Percentiles rank a stretch among this genome's conserved stretches.
phyloP scores from a whole-genome alignment of 2,888 invertebrate species.

The Bembecia ichneumoniformis region DNA sequence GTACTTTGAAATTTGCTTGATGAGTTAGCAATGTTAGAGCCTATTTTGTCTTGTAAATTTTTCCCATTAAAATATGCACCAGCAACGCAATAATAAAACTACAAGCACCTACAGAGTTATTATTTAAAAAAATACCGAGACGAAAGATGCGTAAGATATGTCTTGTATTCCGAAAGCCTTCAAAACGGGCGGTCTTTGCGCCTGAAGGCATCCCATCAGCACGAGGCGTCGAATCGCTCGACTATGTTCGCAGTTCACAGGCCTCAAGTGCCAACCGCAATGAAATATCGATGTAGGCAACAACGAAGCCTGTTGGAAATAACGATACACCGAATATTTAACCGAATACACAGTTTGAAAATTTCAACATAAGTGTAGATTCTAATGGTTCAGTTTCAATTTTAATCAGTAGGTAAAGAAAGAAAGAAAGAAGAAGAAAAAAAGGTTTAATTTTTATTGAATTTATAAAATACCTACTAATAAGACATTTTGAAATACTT shows the following conservation, averaged over 20 bases:
- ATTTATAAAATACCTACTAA: too few species aligned
- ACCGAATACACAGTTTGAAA: too few species aligned
- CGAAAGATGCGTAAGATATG: slow-evolving; percentile 55
- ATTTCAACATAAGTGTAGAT: too few species aligned
- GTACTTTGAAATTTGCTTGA: too few species aligned
- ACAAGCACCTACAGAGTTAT: slow-evolving; percentile 10
- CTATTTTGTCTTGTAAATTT: not conserved
- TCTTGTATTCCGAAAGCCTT: slow-evolving; percentile 63
- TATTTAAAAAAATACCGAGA: slow-evolving; percentile 36
- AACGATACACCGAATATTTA: not conserved
- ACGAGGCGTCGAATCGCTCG: slow-evolving; percentile 39
- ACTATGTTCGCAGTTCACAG: slow-evolving; percentile 24
- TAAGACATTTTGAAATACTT: too few species aligned
- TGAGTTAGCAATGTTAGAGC: too few species aligned
- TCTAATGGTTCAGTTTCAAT: too few species aligned
- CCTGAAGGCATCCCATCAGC: slow-evolving; percentile 54
- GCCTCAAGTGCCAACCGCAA: slow-evolving; percentile 51
- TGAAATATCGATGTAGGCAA: slow-evolving; percentile 49
- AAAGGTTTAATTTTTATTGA: too few species aligned
- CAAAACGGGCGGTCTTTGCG: slow-evolving; percentile 55
- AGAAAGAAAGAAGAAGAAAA: too few species aligned
- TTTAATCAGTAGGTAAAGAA: too few species aligned
- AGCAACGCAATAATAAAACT: not conserved
- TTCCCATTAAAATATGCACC: not conserved
- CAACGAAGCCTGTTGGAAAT: slow-evolving; percentile 39